Percentiles rank a stretch among this genome's conserved stretches.
Conservation (phyloP, 2,797 vertebrate species). For the Aldrovandia affinis region DNA sequence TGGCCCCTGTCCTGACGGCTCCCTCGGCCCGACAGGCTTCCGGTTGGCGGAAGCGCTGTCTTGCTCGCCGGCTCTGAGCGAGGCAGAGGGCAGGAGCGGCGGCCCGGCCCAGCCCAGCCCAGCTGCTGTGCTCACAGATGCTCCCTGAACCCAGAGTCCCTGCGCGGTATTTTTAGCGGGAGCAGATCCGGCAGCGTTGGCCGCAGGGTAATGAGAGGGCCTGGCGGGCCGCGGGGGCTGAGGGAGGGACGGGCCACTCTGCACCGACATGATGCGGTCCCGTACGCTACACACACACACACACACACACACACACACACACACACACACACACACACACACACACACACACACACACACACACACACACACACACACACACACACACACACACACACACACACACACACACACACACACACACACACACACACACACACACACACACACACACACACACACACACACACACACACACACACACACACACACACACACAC, state of each 20-base stretch:
- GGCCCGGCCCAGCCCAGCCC: neutral
- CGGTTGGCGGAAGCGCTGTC: conserved; percentile 33
- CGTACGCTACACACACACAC: neutral
- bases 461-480: too few relatives aligned
- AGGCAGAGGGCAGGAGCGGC: neutral
- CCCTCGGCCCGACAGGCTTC: conserved; percentile 14
- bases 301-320: too few relatives aligned
- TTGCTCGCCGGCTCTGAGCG: conserved; percentile 25
- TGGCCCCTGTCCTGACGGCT: conserved; percentile 37
- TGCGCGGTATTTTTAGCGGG: conserved; percentile 45
- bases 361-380: too few relatives aligned
- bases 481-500: too few relatives aligned
- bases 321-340: too few relatives aligned
- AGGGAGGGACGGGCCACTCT: neutral
- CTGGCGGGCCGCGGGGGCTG: conserved; percentile 19
- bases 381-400: too few relatives aligned
- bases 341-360: too few relatives aligned
- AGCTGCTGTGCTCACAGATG: neutral
- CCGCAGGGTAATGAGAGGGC: conserved; percentile 49
- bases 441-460: too few relatives aligned
- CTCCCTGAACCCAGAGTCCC: neutral
- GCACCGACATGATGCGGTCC: neutral
- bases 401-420: too few relatives aligned
- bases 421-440: too few relatives aligned
- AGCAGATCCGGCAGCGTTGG: conserved; percentile 41